Base-by-base conservation (phyloP, 2,113 vertebrate genomes). In the Pomatorhinus ruficollis region DNA sequence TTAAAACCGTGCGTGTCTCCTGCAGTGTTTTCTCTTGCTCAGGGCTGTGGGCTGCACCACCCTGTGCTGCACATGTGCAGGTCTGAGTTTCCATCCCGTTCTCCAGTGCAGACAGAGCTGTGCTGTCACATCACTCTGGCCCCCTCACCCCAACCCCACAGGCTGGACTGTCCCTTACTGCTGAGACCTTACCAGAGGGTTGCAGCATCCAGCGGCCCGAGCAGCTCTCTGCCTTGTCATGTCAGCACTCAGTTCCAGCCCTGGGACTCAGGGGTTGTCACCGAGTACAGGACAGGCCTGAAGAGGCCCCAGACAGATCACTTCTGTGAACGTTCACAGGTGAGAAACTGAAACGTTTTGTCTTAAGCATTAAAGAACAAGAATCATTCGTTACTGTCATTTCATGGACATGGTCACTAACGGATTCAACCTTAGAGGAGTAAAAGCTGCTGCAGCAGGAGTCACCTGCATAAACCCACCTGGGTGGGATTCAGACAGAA, bases 61-160 rank as follows among this genome's bases (percentile, higher is more conserved):
- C 28, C n/a, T 11, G 35, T 6, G 44, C 24, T 53, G 37, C 68
- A 18, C 11, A 2, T 3, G 11, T 6, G 64, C n/a, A 9, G 31
- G 21, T 28, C 9, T 9, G 21, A 15, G 25, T 28, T 86, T 70
- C 69, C 17, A 44, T 22, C 49, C 45, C 2, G 0, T 72, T 69
- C n/a, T 49, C 21, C 59, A 52, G 8, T 3, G 12, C 28, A 28
- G 75, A 25, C 22, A 79, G 81, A 60, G 35, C 66, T 56, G 20
- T 49, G 54, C 84, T 87, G 45, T 57, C 68, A 35, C 21, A 40
- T 23, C 84, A 21, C 50, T 39, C n/a, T 47, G 47, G 52, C 15
- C 23, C 1, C 1, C 59, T 66, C 24, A 33, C 42, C n/a, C 70
- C 12, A 11, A 0, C 5, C 14, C 10, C 54, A 33, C 28, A 56